Evolutionary conservation across 2,113 vertebrate species (phyloP), one percentile per base, ranked within the genome.

Genomic region (Tamias sibiricus): DNA sequence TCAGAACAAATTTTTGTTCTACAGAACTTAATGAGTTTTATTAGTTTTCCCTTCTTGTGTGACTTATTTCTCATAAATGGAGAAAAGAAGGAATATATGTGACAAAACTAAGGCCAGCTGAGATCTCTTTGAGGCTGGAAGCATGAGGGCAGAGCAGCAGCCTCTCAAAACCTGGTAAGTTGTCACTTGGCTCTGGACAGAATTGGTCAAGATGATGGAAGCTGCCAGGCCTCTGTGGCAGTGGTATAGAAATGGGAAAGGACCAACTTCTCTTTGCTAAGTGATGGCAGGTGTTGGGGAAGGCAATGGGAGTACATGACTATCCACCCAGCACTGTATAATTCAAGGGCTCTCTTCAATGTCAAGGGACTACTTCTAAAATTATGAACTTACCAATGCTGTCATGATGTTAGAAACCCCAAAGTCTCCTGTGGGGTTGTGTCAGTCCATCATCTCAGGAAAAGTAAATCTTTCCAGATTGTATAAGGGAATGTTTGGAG

Each of bases 331-430:
- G 79, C 49, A 93, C 10, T 95, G 90, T 86, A 86, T 94, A 81
- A 49, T 0, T 96, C 5, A 1, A 91, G 96, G 71, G 57, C 91
- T 40, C 4, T 82, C 89, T 91, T 96, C 94, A 97, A 97, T 76
- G 54, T 96, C 96, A 97, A 97, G 97, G 97, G 97, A 98, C 97
- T 96, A 97, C 96, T 96, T 26, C 0, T 98, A 96, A 97, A 93
- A 96, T 98, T 96, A 98, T 57, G 98, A 79, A 86, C 81, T 6
- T 19, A 26, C 2, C 68, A 59, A 24, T 22, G 47, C 62, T 40
- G 75, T 82, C 84, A 54, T 68, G 79, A 94, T 98, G 85, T 94
- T 75, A 76, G 95, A 0, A 2, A 82, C 37, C 91, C 97, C 95
- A 97, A 90, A 52, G 13, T 57, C 42, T 97, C 96, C 94, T 85